These are phyloP conservation scores for Leucophenga varia DNA, from an alignment of 1,140 invertebrate genomes.

Conservation along the genomic window DNA sequence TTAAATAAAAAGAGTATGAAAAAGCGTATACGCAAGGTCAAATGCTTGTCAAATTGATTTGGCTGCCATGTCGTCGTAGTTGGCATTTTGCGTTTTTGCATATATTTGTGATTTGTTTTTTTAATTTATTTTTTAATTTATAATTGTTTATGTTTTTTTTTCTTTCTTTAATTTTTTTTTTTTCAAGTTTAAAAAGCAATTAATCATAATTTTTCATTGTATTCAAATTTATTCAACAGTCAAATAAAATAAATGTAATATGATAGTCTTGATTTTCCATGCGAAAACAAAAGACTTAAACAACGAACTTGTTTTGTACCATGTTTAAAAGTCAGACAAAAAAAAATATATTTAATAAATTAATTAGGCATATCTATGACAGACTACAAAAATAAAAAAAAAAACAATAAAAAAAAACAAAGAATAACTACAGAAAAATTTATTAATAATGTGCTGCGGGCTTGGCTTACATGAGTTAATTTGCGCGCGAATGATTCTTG, in stretches of 20 bases:
- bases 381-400: background rate
- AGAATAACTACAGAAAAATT: background rate
- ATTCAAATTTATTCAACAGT: constrained; percentile 14
- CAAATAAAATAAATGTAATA: constrained; percentile 31
- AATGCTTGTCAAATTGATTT: background rate
- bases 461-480: constrained; percentile 30
- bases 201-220: constrained; percentile 16
- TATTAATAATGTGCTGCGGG: background rate
- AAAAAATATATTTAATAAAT: constrained; percentile 48
- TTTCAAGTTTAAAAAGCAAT: constrained; percentile 32
- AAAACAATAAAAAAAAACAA: background rate
- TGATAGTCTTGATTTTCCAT: constrained; percentile 19
- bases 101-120: constrained; percentile 9
- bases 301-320: background rate
- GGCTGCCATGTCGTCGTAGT: background rate
- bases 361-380: constrained; percentile 36
- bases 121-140: constrained; percentile 24
- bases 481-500: constrained; percentile 48
- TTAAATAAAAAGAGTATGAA: no score
- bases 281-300: background rate
- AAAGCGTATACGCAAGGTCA: no score
- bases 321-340: constrained; percentile 22
- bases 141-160: constrained; percentile 11
- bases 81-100: background rate
- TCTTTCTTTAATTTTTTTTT: constrained; percentile 35